A percentile compares a stretch with the other conserved stretches of the same genome.
Evolutionary conservation across 2,113 vertebrate genomes (phyloP).

Genomic region (Vulpes vulpes): DNA sequence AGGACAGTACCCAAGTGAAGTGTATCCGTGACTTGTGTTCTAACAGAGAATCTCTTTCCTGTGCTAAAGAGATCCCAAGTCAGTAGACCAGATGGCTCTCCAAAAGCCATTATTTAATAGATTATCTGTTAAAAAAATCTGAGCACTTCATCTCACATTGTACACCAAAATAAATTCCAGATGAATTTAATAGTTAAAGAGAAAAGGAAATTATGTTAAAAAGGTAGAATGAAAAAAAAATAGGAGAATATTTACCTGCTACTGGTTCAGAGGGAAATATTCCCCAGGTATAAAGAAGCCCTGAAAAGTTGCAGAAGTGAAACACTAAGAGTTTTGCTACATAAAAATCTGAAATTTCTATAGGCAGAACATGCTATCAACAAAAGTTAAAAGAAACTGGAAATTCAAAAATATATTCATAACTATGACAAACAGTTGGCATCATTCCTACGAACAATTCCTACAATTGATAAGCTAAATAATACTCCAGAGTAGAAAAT

Average conservation of each 20-base stretch:
- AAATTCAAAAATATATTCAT: background rate
- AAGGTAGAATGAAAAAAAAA: background rate
- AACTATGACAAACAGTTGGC: background rate
- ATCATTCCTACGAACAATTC: background rate
- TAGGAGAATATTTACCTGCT: background rate
- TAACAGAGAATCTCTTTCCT: background rate
- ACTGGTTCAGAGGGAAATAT: background rate
- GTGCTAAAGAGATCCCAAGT: background rate
- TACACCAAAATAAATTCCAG: background rate
- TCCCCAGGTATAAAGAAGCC: background rate
- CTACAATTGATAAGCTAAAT: background rate
- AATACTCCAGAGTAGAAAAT: background rate
- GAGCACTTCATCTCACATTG: background rate
- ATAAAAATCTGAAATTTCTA: background rate
- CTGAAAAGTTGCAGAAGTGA: background rate
- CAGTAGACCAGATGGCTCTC: background rate
- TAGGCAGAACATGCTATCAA: background rate
- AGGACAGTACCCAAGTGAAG: background rate
- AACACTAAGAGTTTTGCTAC: background rate
- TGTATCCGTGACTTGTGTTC: background rate
- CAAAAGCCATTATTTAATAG: background rate
- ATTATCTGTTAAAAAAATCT: background rate
- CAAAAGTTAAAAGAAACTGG: background rate
- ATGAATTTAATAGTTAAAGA: background rate
- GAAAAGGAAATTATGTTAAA: background rate